Base-by-base conservation (phyloP, 2,888 invertebrate species). In the Heliconius cydno region DNA sequence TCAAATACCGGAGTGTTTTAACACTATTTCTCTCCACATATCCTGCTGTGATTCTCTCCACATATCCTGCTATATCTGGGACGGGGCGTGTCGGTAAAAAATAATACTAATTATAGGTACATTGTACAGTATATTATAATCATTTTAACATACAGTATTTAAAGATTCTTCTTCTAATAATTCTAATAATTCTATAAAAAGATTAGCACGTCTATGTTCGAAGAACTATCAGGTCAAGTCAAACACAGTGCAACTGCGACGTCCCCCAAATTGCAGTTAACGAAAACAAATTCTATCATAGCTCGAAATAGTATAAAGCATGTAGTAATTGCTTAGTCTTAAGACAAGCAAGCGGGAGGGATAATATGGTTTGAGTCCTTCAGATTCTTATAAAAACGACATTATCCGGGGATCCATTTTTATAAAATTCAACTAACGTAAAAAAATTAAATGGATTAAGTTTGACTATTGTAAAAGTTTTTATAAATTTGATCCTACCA, bases 301-400 rank as follows among this genome's bases (percentile, higher is more conserved):
- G 57, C 57, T 6, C 22, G 10, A 57, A 3, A 57, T 72, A 57
- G 71, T 22, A 28, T 22, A 13, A 60, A 3, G 30, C 13, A 34
- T 3, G 10, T 38, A 38, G 34, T 60, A 15, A 34, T 34, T 38
- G 30, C 6, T 57, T 2, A 28, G 28, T 52, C 25, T 46, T 46
- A 19, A 28, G 52, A 57, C 57, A 22, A 28, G 28, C 30, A 57
- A 22, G 57, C n/a, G 30, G 30, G 72, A 22, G 38, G 19, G 38
- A 41, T 63, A 75, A 65, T 65, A 19, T 75, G 38, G 22, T 25
- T 41, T 75, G 28, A 75, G 38, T 75, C 65, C 41, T 38, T 28
- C 38, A 41, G 25, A 41, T 12, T 63, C 74, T 75, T 63, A 25
- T 65, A 65, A 75, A 75, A 75, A 41, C 0, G 19, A 65, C 41